Conservation (phyloP, 2,888 invertebrate genomes). For the Cheilosia soror region DNA sequence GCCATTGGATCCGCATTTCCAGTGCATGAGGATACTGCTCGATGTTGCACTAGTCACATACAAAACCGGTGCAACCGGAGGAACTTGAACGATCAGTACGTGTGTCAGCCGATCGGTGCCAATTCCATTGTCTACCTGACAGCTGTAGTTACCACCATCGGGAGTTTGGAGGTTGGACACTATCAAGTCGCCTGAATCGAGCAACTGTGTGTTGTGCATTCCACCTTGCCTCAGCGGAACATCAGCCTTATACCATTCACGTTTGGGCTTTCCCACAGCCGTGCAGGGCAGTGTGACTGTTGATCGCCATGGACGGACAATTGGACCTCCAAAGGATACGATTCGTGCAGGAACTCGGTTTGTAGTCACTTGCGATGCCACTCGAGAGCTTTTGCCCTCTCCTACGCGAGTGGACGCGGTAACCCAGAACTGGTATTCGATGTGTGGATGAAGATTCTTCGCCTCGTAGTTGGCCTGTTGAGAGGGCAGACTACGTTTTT, state of each 20-base stretch:
- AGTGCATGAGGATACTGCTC: constrained; percentile 89
- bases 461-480: constrained; percentile 88
- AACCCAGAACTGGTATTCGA: constrained; percentile 92
- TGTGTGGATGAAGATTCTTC: constrained; percentile 87
- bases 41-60: constrained; percentile 91
- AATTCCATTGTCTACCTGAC: constrained; percentile 88
- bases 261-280: constrained; percentile 87
- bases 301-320: constrained; percentile 88
- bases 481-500: constrained; percentile 87
- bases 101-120: constrained; percentile 88
- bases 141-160: constrained; percentile 89
- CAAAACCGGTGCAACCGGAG: constrained; percentile 89
- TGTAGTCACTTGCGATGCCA: constrained; percentile 88
- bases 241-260: constrained; percentile 88
- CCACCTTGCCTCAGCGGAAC: constrained; percentile 86
- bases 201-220: constrained; percentile 86
- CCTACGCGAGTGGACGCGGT: constrained; percentile 91
- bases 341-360: constrained; percentile 88
- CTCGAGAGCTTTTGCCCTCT: constrained; percentile 89
- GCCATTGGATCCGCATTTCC: constrained; percentile 89
- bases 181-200: constrained; percentile 88
- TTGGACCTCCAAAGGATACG: constrained; percentile 88
- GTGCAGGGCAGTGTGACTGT: constrained; percentile 87
- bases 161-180: constrained; percentile 87
- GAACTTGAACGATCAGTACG: constrained; percentile 89